Base-by-base conservation (phyloP, 2,797 vertebrate genomes). In the Pseudomugil gertrudae region DNA sequence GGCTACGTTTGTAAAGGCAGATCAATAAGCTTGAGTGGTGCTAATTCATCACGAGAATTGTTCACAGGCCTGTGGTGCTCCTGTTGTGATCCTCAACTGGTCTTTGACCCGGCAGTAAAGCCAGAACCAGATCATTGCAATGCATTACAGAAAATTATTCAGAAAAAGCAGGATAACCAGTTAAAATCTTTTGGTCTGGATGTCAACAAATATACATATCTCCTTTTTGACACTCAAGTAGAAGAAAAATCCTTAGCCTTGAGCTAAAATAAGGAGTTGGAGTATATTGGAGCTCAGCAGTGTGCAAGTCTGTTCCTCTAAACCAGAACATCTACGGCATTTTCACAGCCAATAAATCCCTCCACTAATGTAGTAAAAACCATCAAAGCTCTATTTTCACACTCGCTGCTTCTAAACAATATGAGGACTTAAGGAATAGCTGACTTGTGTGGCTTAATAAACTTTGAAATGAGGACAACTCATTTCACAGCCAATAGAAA, bases 271-370 rank as follows among this genome's bases (percentile, higher is more conserved):
- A 74, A 71, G 40, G 32, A 15, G 23, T 54, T 38, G 3, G 50
- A 47, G 43, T 13, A 24, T 24, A 69, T 14, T 3, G 27, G 35
- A 40, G 48, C 60, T 15, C 45, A 57, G 55, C 74, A 54, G 21
- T 51, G 58, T 36, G 59, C 1, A 27, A 50, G 62, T 57, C 51
- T 32, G 23, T 57, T 63, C 26, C 21, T 54, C 35, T 73, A 43
- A 69, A 40, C 48, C 67, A 59, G 36, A 2, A n/a, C 47, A 7
- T 33, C 54, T 26, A 73, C 64, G 67, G 66, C 66, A 66, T 59
- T 85, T 82, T 73, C 58, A 78, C 27, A 56, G 68, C 66, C 43
- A 73, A 77, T 62, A 29, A 65, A 72, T 53, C 47, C 63, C 38
- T 71, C 74, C 9, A 26, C 9, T 8, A 19, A 57, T 29, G 60